Percentiles rank a stretch among this genome's conserved stretches.
phyloP scores from a whole-genome alignment of 2,888 invertebrate genomes.

The Nymphalis urticae region DNA sequence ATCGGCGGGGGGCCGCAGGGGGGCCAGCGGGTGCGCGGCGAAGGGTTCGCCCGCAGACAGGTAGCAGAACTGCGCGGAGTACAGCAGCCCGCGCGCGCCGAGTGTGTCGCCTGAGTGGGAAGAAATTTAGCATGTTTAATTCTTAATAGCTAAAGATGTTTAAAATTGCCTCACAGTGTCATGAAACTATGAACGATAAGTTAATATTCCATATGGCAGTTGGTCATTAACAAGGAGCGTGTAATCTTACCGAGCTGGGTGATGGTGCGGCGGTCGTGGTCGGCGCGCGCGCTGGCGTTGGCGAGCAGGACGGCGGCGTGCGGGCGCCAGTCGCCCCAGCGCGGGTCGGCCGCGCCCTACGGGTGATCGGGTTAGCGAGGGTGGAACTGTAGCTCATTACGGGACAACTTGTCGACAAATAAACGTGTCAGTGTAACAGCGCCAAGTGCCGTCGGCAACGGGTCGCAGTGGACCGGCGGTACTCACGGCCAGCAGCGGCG shows the following conservation, averaged over 20 bases:
- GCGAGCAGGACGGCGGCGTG: slow-evolving; percentile 98
- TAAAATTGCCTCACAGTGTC: too few species aligned
- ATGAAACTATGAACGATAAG: not conserved
- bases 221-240: too few species aligned
- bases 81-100: slow-evolving; percentile 87
- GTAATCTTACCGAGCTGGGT: slow-evolving; percentile 83
- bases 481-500: slow-evolving; percentile 56
- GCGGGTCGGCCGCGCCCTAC: slow-evolving; percentile 85
- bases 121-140: not conserved
- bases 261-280: slow-evolving; percentile 88
- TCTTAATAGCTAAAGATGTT: too few species aligned
- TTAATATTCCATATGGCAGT: not conserved
- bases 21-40: slow-evolving; percentile 65
- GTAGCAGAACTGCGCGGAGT: slow-evolving; percentile 98
- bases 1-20: slow-evolving; percentile 54
- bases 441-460: too few species aligned
- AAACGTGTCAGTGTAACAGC: too few species aligned
- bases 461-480: not conserved
- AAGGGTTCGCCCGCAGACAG: slow-evolving; percentile 89
- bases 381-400: too few species aligned
- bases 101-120: slow-evolving; percentile 84
- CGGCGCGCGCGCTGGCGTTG: slow-evolving; percentile 88
- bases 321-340: slow-evolving; percentile 97
- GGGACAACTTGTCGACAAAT: too few species aligned
- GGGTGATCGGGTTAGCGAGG: too few species aligned